Evolutionary conservation across 1,140 invertebrate genomes (phyloP), one percentile per base, ranked within the genome.

Genomic region (Diprion similis): DNA sequence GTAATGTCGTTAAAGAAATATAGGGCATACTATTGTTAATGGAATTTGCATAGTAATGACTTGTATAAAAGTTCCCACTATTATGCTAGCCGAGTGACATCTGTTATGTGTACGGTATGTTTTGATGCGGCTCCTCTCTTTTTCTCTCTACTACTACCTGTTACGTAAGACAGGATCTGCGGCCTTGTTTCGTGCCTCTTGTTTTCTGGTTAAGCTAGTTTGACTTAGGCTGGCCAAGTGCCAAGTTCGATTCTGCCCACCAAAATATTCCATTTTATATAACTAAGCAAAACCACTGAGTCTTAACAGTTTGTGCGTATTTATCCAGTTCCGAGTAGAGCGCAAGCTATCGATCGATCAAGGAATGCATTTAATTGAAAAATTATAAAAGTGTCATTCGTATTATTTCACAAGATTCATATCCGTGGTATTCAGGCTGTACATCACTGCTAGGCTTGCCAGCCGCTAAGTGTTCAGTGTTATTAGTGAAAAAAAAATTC

Each of bases 181-280:
- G 80, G 76, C 79, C 79, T 82, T 82, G 81, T 81, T 81, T 79
- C 80, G 79, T 80, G 79, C 75, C 73, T 87, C 81, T 84, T 79
- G 81, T 85, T 85, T 85, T 80, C 78, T 80, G 73, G 75, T 82
- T 81, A 79, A 81, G 81, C 51, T 84, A 85, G 84, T 83, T 80
- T 81, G 81, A 82, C 77, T 80, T 80, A 79, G 76, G 74, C 74
- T 87, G 84, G 85, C 86, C 19, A 48, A 8, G 46, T 71, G 84
- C 86, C 85, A 86, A 86, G 83, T 75, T 77, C 80, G 73, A 81
- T 85, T 79, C 76, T 77, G 80, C 71, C 80, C 81, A 81, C 82
- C 77, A 80, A 87, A 86, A 86, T 86, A 86, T 79, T 77, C 77
- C 72, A 81, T 82, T 87, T 87, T 87, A 87, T 82, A 82, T 86